Evolutionary conservation across 1,140 invertebrate species (phyloP), one percentile per base, ranked within the genome.

Genomic region (Trachelipus rathkii): DNA sequence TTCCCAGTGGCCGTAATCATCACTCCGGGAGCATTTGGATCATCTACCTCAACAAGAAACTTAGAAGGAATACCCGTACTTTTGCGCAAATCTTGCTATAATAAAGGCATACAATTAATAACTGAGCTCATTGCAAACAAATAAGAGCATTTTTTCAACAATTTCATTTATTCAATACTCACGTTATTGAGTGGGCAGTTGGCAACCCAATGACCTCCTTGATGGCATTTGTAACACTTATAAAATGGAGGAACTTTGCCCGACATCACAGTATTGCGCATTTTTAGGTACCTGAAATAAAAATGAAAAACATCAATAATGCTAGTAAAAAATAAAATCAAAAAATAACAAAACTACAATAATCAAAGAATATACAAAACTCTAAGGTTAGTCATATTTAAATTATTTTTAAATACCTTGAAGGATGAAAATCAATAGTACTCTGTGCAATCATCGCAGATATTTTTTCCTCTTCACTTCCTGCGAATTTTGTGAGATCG

Each of bases 51-150:
- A 77, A 96, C 93, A 90, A 98, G 95, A 87, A 98, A 97, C 87
- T 95, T 96, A 77, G 92, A 88, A 21, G 97, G 97, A 83, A 99
- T 99, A n/a, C 97, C 97, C 76, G 97, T 98, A 83, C 92, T 96
- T 83, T 96, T 91, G 83, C 94, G 94, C 53, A 95, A 91, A 84
- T 96, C 93, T 15, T 89, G 79, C 87, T 89, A 43, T 33, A 33
- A 19, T 6, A 66, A 33, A 43, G 6, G 6, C 6, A 33, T 33
- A 33, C 11, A 60, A 60, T 60, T 60, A 60, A 60, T 4, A 19
- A 4, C 19, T 60, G 15, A 60, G 11, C 19, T 60, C 50, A 60
- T 60, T 3, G 8, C 8, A 8, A 60, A 4, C 50, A 19, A 50
- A 8, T 13, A 60, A 60, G 11, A 19, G 11, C 4, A 6, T 44